These are phyloP conservation scores for Chaetodon auriga DNA, from an alignment of 2,113 vertebrate genomes.

Conservation along the genomic window DNA sequence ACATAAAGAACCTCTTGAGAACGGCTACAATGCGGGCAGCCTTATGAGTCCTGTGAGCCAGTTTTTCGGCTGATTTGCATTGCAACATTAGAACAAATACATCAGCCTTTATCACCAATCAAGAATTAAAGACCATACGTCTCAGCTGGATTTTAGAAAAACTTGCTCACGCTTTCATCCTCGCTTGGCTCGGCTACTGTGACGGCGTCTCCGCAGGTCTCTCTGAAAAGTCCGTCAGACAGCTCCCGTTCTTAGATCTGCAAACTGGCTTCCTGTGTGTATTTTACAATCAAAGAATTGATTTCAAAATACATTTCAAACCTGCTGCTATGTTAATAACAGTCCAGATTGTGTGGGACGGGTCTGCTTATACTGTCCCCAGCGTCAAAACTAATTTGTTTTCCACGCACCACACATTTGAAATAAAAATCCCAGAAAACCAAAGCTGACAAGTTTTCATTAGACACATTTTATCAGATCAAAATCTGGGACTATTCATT, in stretches of 20 bases:
- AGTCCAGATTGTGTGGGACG: neutral
- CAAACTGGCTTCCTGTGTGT: neutral
- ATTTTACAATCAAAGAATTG: neutral
- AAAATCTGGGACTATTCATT: neutral
- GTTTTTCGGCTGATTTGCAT: neutral
- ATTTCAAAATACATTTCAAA: conserved; percentile 7
- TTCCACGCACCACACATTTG: neutral
- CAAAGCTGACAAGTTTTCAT: neutral
- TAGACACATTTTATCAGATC: neutral
- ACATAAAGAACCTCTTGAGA: neutral
- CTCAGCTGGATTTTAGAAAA: neutral
- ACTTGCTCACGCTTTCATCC: neutral
- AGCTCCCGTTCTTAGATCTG: neutral
- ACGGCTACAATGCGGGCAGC: neutral
- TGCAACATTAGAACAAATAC: neutral
- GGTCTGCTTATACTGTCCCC: neutral
- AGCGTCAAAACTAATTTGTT: neutral
- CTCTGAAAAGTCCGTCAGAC: neutral
- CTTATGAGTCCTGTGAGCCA: neutral
- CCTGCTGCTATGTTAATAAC: neutral
- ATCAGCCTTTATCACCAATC: neutral
- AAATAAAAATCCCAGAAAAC: no score
- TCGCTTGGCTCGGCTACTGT: neutral
- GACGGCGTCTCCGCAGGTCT: neutral
- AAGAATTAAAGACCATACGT: neutral